Conservation (phyloP, 2,888 invertebrate species). For the Acrobasis repandana region DNA sequence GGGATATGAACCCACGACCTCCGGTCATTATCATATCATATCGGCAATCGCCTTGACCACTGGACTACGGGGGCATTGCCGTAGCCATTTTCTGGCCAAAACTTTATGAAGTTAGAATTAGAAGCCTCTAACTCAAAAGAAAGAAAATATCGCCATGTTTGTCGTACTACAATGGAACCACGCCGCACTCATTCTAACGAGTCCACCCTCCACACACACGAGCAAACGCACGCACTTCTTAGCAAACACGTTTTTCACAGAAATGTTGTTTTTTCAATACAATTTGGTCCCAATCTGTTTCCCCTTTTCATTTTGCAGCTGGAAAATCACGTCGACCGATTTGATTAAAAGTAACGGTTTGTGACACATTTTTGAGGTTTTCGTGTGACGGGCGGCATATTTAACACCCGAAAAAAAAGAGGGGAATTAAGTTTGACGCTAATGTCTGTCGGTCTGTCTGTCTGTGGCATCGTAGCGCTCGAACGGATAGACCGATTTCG, state of each 20-base stretch:
- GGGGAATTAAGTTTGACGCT: no score
- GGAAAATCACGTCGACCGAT: conserved; percentile 1
- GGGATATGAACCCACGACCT: no score
- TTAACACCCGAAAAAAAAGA: no score
- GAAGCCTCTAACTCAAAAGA: neutral
- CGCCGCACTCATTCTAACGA: conserved; percentile 31
- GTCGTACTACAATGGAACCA: conserved; percentile 32
- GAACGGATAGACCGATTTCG: no score
- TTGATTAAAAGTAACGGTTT: conserved; percentile 1
- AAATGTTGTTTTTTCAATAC: conserved; percentile 15
- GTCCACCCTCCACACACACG: conserved; percentile 37
- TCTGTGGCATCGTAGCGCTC: no score
- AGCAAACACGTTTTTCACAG: conserved; percentile 6
- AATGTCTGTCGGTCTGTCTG: no score
- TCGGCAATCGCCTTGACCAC: no score
- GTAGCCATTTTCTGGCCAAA: no score
- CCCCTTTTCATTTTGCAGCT: conserved; percentile 4
- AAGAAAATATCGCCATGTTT: neutral
- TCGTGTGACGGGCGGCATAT: no score
- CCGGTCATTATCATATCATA: no score
- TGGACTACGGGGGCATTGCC: no score
- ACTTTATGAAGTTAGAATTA: neutral
- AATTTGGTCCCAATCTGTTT: conserved; percentile 7
- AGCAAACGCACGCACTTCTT: conserved; percentile 15
- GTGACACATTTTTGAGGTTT: conserved; percentile 1